Evolutionary conservation across 2,888 invertebrate species (phyloP).

Genomic region (Escarpia spicata): DNA sequence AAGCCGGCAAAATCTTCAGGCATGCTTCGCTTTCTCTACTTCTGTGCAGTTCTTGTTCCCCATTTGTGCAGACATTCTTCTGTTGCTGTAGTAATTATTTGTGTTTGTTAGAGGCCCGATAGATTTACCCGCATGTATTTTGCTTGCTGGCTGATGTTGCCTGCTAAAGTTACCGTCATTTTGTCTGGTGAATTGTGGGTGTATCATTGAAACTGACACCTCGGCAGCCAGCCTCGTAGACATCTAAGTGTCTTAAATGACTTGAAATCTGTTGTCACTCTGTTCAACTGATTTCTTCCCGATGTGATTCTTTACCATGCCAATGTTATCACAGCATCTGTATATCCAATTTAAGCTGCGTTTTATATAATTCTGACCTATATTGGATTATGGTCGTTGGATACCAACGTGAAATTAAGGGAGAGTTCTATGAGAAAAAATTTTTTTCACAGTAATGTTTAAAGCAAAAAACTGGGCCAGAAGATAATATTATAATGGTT

Average conservation of each 20-base stretch:
- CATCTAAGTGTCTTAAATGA: no score
- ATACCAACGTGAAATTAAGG: no score
- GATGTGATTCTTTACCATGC: not conserved
- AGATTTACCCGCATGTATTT: not conserved
- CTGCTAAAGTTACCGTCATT: not conserved
- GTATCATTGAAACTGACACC: not conserved
- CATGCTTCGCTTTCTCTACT: slow-evolving; percentile 21
- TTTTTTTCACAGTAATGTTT: no score
- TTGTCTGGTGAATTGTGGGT: not conserved
- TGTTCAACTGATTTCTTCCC: not conserved
- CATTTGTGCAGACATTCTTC: not conserved
- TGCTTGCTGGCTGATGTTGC: not conserved
- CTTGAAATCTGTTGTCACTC: no score
- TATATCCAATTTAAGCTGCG: not conserved
- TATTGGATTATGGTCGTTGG: not conserved
- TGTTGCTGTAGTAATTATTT: not conserved
- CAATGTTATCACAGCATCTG: not conserved
- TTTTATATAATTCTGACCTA: not conserved
- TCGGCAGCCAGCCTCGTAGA: no score
- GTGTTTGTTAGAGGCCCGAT: not conserved
- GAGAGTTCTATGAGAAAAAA: no score
- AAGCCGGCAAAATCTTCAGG: slow-evolving; percentile 17
- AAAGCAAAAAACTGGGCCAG: no score
- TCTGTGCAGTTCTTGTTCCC: not conserved
- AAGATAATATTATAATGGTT: no score